A percentile compares a stretch with the other conserved stretches of the same genome.
phyloP scores from a whole-genome alignment of 2,113 vertebrate species.

The Anguilla japonica region DNA sequence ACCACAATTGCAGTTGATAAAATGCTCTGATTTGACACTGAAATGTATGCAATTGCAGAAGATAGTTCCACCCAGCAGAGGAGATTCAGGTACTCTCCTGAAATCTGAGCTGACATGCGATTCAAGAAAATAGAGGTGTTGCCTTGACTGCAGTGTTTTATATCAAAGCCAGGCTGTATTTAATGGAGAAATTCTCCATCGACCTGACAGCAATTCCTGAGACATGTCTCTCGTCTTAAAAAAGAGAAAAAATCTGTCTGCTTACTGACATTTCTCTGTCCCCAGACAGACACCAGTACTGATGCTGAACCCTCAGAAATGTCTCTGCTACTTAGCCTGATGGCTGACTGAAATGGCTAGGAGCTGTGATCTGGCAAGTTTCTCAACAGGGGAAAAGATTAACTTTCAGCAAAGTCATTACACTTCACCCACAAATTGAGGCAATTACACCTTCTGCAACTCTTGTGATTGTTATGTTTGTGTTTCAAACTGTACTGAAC shows the following conservation, averaged over 20 bases:
- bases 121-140: neutral
- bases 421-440: neutral
- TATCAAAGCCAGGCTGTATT: neutral
- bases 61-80: neutral
- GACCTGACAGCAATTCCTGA: slow-evolving; percentile 2
- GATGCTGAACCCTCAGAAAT: neutral
- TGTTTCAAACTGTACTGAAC: neutral
- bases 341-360: neutral
- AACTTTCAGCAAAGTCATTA: neutral
- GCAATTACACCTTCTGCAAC: neutral
- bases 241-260: neutral
- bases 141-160: neutral
- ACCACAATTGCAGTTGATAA: neutral
- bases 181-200: neutral
- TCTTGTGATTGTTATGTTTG: neutral
- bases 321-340: neutral
- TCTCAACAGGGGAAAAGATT: neutral
- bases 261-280: neutral
- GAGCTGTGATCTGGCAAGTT: neutral
- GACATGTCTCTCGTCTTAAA: neutral
- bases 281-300: neutral
- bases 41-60: neutral
- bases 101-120: neutral
- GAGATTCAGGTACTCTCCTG: neutral
- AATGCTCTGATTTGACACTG: neutral